Conservation (phyloP, 37 sponge, comb jelly and placozoan genomes). For the Ianthella basta region DNA sequence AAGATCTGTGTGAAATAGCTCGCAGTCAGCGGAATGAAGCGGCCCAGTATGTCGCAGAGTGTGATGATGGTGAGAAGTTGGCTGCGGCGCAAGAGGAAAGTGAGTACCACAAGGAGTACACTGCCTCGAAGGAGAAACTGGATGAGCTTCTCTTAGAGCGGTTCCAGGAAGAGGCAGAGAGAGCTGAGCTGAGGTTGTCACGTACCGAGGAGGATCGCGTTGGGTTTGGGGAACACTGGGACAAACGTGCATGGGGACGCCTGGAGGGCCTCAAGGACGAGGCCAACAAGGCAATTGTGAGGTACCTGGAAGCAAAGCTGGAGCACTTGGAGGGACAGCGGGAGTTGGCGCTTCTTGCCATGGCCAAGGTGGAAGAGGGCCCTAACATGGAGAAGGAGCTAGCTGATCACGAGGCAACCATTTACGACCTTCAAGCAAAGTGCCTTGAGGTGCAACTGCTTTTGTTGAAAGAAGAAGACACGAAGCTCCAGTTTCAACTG, state of each 20-base stretch:
- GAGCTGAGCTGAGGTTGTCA: slow-evolving; percentile 32
- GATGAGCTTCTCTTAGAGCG: slow-evolving; percentile 22
- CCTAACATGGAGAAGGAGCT: slow-evolving; percentile 49
- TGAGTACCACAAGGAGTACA: slow-evolving; percentile 38
- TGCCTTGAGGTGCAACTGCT: slow-evolving; percentile 37
- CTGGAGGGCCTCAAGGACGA: slow-evolving; percentile 28
- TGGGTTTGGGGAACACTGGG: slow-evolving; percentile 22
- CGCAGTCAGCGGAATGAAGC: slow-evolving; percentile 38
- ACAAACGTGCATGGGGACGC: slow-evolving; percentile 33
- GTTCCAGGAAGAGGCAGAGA: slow-evolving; percentile 36
- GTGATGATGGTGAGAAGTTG: slow-evolving; percentile 1
- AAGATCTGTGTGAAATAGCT: slow-evolving; percentile 50
- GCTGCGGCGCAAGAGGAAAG: slow-evolving; percentile 41
- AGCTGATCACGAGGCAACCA: slow-evolving; percentile 20
- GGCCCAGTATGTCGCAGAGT: neutral
- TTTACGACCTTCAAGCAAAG: slow-evolving; percentile 43
- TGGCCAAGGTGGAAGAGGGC: slow-evolving; percentile 64
- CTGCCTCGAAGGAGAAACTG: slow-evolving; percentile 31
- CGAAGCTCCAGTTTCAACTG: slow-evolving; percentile 41
- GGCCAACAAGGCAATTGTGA: slow-evolving; percentile 42
- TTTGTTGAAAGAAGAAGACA: slow-evolving; percentile 52
- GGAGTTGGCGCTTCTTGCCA: slow-evolving; percentile 47
- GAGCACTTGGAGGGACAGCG: slow-evolving; percentile 40
- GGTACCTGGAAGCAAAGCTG: slow-evolving; percentile 28
- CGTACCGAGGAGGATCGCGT: slow-evolving; percentile 35